Conservation (phyloP, 2,888 invertebrate species). For the Acrocera orbiculus region DNA sequence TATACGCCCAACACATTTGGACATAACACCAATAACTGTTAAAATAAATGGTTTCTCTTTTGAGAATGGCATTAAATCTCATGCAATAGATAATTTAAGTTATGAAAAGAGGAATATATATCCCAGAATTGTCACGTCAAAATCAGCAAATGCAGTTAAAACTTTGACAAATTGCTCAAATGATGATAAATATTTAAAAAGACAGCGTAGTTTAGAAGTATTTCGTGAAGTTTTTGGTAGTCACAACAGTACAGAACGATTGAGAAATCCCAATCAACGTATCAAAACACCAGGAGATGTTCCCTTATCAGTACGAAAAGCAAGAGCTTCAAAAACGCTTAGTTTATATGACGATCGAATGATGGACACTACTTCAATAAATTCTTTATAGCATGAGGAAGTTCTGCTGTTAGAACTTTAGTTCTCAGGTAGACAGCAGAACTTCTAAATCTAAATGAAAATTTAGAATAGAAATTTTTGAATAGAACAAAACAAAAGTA, state of each 20-base stretch:
- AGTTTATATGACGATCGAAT: constrained; percentile 79
- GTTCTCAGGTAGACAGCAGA: constrained; percentile 9
- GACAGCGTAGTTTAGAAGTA: constrained; percentile 57
- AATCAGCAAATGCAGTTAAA: constrained; percentile 17
- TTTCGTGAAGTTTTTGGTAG: constrained; percentile 58
- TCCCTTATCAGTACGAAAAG: constrained; percentile 56
- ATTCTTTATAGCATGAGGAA: constrained; percentile 33
- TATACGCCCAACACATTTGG: constrained; percentile 22
- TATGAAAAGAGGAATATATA: not conserved
- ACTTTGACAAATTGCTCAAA: constrained; percentile 20
- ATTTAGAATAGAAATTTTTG: constrained; percentile 4
- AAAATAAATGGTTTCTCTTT: constrained; percentile 14
- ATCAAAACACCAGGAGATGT: constrained; percentile 71
- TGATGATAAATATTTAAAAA: constrained; percentile 23
- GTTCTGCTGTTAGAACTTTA: constrained; percentile 32
- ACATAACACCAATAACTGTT: constrained; percentile 20
- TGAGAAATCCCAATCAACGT: constrained; percentile 57
- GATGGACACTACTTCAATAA: constrained; percentile 41
- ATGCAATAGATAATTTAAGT: not conserved
- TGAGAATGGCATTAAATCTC: constrained; percentile 14
- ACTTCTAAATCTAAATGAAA: not conserved
- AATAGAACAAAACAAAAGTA: constrained; percentile 6
- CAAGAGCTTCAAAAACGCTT: constrained; percentile 53
- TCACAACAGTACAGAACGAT: constrained; percentile 40
- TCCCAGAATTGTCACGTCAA: constrained; percentile 22